Evolutionary conservation across 1,140 invertebrate genomes (phyloP).

Genomic region (Drosophila fuyamai): DNA sequence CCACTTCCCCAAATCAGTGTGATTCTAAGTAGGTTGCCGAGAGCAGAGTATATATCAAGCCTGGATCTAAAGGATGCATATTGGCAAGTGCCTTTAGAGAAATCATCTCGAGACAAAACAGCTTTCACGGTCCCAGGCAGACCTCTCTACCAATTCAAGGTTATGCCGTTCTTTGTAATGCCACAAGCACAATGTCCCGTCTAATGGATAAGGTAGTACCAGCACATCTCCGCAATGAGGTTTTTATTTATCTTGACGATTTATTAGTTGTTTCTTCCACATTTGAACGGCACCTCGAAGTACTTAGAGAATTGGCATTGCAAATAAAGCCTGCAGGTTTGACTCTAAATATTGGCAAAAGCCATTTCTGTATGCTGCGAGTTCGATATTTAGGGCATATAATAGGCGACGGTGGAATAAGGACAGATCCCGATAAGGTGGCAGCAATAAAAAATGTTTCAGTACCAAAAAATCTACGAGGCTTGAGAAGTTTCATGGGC

Average conservation of each 20-base stretch:
- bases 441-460: not conserved
- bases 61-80: no score
- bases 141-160: not conserved
- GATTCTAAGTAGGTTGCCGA: no score
- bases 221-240: constrained; percentile 1
- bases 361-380: not conserved
- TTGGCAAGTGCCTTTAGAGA: no score
- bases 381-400: not conserved
- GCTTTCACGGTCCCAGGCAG: no score
- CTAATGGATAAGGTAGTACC: constrained; percentile 8
- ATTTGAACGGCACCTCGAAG: not conserved
- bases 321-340: no score
- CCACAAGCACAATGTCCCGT: not conserved
- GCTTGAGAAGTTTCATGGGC: not conserved
- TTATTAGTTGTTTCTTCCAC: not conserved
- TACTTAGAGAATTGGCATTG: not conserved
- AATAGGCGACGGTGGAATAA: no score
- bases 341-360: not conserved
- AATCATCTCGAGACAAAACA: no score
- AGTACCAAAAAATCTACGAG: not conserved
- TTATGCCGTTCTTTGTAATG: constrained; percentile 1
- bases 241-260: constrained; percentile 4
- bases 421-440: not conserved
- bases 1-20: no score
- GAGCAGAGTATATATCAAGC: no score